A percentile compares a stretch with the other conserved stretches of the same genome.
These are phyloP conservation scores for Dryobotodes eremita DNA, from an alignment of 2,888 invertebrate genomes.

Conservation along the genomic window DNA sequence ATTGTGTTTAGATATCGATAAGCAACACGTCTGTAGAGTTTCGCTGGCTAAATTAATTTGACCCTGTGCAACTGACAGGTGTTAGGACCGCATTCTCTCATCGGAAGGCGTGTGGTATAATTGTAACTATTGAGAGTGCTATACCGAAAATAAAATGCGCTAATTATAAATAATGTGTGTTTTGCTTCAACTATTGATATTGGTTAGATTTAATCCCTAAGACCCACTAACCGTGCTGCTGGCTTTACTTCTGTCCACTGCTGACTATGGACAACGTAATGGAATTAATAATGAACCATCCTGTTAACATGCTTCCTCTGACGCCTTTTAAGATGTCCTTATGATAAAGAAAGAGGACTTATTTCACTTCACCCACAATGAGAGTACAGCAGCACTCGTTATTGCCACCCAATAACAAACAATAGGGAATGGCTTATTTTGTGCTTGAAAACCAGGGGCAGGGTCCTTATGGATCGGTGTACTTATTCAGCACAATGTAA, in stretches of 20 bases:
- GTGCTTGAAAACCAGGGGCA: not conserved
- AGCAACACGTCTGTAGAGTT: too few species aligned
- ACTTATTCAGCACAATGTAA: too few species aligned
- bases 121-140: not conserved
- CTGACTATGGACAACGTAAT: not conserved
- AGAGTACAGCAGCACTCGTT: not conserved
- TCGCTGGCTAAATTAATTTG: too few species aligned
- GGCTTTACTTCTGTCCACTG: not conserved
- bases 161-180: slow-evolving; percentile 13
- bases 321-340: not conserved
- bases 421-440: not conserved
- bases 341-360: not conserved
- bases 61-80: not conserved
- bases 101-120: not conserved
- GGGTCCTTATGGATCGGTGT: not conserved
- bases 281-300: not conserved
- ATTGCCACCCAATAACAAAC: not conserved
- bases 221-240: too few species aligned
- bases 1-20: too few species aligned
- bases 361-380: not conserved
- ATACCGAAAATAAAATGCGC: not conserved
- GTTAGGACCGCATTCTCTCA: not conserved
- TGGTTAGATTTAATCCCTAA: not conserved
- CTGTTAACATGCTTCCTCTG: not conserved
- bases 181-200: slow-evolving; percentile 15